Conservation (phyloP, 2,888 invertebrate genomes). For the Ectemnius cavifrons region DNA sequence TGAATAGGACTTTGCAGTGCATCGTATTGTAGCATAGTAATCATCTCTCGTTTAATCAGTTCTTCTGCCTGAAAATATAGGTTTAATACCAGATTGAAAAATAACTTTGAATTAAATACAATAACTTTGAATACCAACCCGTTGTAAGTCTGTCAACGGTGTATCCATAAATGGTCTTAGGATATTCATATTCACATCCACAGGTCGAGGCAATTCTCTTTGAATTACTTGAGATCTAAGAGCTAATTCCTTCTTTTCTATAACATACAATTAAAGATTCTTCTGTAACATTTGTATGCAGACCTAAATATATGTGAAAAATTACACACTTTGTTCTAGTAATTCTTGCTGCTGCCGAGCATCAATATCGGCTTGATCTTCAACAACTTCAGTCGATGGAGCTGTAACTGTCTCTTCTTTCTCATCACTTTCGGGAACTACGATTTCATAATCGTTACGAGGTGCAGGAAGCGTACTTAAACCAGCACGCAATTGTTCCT, state of each 20-base stretch:
- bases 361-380: constrained; percentile 94
- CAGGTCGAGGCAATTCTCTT: constrained; percentile 86
- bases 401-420: constrained; percentile 78
- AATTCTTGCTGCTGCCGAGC: constrained; percentile 84
- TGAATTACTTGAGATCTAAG: constrained; percentile 93
- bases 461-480: constrained; percentile 92
- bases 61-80: constrained; percentile 88
- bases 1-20: constrained; percentile 87
- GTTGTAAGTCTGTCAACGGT: constrained; percentile 91
- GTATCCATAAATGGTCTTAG: constrained; percentile 87
- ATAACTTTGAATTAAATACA: neutral
- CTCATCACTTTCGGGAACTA: constrained; percentile 92
- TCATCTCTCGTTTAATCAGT: constrained; percentile 96
- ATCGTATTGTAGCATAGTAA: constrained; percentile 96
- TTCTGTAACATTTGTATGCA: neutral
- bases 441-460: constrained; percentile 98
- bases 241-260: constrained; percentile 84
- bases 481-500: constrained; percentile 87
- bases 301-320: neutral
- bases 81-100: constrained; percentile 5
- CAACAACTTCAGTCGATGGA: constrained; percentile 78
- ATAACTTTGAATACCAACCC: constrained; percentile 71
- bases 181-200: constrained; percentile 91
- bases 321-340: constrained; percentile 81
- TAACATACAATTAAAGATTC: constrained; percentile 14